phyloP scores from a whole-genome alignment of 2,113 vertebrate genomes.

The Semnopithecus entellus region DNA sequence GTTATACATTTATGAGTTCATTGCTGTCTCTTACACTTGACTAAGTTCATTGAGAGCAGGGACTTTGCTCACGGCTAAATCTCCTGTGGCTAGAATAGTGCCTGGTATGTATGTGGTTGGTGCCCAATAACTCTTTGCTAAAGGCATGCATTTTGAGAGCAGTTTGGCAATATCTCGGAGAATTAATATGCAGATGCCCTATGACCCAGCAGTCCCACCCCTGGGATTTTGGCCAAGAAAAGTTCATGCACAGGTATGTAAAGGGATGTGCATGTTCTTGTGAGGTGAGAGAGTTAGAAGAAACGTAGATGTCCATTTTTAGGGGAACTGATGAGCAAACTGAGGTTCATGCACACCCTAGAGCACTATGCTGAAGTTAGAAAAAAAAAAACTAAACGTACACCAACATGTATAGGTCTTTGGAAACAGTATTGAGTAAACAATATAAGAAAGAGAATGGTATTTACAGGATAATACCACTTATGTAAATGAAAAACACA shows the following conservation, averaged over 20 bases:
- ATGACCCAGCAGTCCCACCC: not conserved
- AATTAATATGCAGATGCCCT: not conserved
- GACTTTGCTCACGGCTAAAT: not conserved
- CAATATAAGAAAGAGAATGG: not conserved
- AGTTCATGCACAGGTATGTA: not conserved
- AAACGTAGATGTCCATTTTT: not conserved
- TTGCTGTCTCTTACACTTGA: not conserved
- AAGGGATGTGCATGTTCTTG: constrained; percentile 10
- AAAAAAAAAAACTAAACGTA: not conserved
- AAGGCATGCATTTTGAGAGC: not conserved
- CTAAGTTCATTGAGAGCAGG: not conserved
- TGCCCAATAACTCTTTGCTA: constrained; percentile 20
- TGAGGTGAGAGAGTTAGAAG: not conserved
- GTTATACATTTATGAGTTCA: not conserved
- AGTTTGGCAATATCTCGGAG: not conserved
- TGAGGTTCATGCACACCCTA: not conserved
- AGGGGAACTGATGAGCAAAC: constrained; percentile 24
- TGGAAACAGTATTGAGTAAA: not conserved
- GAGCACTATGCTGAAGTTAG: not conserved
- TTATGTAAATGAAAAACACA: constrained; percentile 24
- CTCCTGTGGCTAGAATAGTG: not conserved
- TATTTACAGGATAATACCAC: not conserved
- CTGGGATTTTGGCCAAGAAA: not conserved
- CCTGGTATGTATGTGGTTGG: not conserved
- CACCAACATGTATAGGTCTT: not conserved